Percentiles rank a stretch among this genome's conserved stretches.
Conservation (phyloP, 2,888 invertebrate species). For the Drosophila greeni region DNA sequence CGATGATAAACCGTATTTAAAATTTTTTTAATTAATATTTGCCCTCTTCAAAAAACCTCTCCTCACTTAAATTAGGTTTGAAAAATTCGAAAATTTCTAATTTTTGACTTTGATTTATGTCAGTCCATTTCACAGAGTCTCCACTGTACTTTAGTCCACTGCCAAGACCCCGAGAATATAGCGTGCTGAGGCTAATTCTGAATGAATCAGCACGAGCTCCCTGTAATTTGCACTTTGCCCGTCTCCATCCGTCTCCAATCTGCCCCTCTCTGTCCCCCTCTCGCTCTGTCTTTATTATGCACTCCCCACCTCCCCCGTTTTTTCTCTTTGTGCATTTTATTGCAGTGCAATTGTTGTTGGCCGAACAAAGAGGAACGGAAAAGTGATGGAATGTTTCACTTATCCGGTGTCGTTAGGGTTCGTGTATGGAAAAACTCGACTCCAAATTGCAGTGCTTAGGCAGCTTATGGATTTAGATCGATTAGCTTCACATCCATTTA, state of each 20-base stretch:
- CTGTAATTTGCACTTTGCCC: slow-evolving; percentile 69
- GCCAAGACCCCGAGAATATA: slow-evolving; percentile 33
- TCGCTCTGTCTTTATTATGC: not conserved
- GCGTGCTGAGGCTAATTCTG: slow-evolving; percentile 55
- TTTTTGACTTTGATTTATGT: not conserved
- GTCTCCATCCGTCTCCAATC: slow-evolving; percentile 17
- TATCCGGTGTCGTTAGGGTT: slow-evolving; percentile 33
- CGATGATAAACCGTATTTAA: no score
- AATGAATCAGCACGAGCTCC: slow-evolving; percentile 72
- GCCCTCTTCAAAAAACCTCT: no score
- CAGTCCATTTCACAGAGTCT: no score
- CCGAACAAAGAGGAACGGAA: slow-evolving; percentile 28
- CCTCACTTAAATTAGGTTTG: not conserved
- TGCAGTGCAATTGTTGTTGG: slow-evolving; percentile 34
- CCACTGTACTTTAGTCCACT: slow-evolving; percentile 9
- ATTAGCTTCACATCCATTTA: slow-evolving; percentile 16
- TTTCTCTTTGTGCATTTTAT: slow-evolving; percentile 16
- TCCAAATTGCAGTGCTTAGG: slow-evolving; percentile 22
- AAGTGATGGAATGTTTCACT: slow-evolving; percentile 38
- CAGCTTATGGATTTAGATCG: slow-evolving; percentile 26
- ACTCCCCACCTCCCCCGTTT: not conserved
- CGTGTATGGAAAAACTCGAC: slow-evolving; percentile 9
- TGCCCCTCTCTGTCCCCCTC: not conserved
- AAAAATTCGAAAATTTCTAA: not conserved
- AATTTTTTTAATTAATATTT: no score